Percentiles rank a stretch among this genome's conserved stretches.
These are phyloP conservation scores for Catamblyrhynchus diadema DNA, from an alignment of 2,797 vertebrate species.

Conservation along the genomic window DNA sequence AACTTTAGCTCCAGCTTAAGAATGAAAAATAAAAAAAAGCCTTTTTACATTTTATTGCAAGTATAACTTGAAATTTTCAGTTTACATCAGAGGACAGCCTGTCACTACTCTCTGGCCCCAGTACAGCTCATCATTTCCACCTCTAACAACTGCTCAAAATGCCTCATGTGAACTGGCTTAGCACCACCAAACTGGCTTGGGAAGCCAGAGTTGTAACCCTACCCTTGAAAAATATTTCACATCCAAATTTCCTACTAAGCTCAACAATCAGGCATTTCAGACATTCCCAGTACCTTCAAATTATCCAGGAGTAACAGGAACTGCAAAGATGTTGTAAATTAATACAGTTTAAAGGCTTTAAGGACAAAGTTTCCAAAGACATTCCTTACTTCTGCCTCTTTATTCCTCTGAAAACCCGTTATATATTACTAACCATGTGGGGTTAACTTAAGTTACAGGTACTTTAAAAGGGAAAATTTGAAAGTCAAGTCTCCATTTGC, in stretches of 20 bases:
- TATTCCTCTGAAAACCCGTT: background rate
- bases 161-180: background rate
- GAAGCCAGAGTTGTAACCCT: constrained; percentile 20
- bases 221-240: background rate
- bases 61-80: background rate
- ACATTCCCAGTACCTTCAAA: background rate
- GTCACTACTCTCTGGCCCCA: background rate
- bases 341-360: background rate
- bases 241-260: background rate
- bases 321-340: background rate
- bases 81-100: background rate
- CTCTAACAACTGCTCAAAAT: background rate
- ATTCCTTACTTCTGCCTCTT: background rate
- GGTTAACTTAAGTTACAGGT: background rate
- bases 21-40: background rate
- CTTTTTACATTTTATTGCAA: background rate
- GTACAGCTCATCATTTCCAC: constrained; percentile 15
- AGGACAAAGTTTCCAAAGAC: background rate
- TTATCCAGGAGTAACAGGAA: background rate
- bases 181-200: background rate
- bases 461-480: background rate
- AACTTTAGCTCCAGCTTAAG: background rate
- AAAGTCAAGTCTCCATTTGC: background rate
- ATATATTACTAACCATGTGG: background rate
- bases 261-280: constrained; percentile 5